phyloP scores from a whole-genome alignment of 2,113 vertebrate genomes.

The Phasianus colchicus region DNA sequence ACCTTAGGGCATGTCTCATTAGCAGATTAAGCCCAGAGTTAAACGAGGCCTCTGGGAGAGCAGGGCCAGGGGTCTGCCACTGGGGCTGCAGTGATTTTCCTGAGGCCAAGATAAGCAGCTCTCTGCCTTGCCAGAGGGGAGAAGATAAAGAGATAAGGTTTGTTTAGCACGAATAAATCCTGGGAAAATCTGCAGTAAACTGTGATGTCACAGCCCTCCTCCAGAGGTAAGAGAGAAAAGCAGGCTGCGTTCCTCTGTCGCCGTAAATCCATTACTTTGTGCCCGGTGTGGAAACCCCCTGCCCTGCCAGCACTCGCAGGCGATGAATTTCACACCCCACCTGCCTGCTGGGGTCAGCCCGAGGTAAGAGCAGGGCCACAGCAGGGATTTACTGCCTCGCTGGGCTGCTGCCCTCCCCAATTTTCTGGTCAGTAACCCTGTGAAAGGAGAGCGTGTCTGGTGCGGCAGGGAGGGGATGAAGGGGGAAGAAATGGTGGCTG shows the following conservation, averaged over 20 bases:
- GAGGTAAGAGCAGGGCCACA: not conserved
- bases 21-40: conserved; percentile 52
- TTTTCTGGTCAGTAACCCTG: conserved; percentile 68
- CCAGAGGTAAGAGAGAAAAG: not conserved
- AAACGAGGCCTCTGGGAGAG: conserved; percentile 23
- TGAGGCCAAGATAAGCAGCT: conserved; percentile 17
- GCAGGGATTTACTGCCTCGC: conserved; percentile 53
- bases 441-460: conserved; percentile 66
- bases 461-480: not conserved
- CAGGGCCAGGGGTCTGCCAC: not conserved
- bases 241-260: fast-evolving
- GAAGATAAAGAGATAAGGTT: conserved; percentile 40
- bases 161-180: conserved; percentile 30
- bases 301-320: not conserved
- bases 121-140: not conserved
- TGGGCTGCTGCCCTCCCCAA: conserved; percentile 26
- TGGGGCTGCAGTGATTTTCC: conserved; percentile 13
- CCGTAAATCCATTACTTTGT: not conserved
- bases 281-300: not conserved
- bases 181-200: not conserved
- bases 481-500: conserved; percentile 14
- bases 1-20: conserved; percentile 48
- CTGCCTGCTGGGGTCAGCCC: conserved; percentile 37
- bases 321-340: conserved; percentile 9
- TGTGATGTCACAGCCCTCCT: conserved; percentile 3